Conservation (phyloP, 2,888 invertebrate species). For the Ophion ellenae region DNA sequence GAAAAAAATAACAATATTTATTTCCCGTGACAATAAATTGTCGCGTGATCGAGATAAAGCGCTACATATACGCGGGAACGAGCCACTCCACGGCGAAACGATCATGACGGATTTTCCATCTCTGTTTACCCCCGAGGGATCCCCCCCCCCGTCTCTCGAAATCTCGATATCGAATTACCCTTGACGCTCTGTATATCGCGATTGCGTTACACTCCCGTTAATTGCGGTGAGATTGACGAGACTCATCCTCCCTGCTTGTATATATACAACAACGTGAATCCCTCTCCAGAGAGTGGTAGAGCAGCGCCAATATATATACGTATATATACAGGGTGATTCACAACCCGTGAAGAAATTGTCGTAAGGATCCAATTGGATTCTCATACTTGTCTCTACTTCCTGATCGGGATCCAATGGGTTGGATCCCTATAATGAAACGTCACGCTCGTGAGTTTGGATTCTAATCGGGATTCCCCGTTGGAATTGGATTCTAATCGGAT, state of each 20-base stretch:
- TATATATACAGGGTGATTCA: not conserved
- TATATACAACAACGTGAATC: slow-evolving; percentile 18
- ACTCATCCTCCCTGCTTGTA: slow-evolving; percentile 39
- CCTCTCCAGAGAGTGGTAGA: slow-evolving; percentile 51
- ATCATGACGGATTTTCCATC: slow-evolving; percentile 25
- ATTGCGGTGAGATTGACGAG: slow-evolving; percentile 67
- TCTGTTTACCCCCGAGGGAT: slow-evolving; percentile 37
- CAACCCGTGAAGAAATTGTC: not conserved
- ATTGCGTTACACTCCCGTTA: slow-evolving; percentile 70
- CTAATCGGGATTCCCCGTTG: too few relatives aligned
- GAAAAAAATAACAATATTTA: not conserved
- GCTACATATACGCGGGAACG: not conserved
- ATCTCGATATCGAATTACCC: slow-evolving; percentile 69
- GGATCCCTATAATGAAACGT: too few relatives aligned
- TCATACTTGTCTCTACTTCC: too few relatives aligned
- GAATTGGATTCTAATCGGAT: too few relatives aligned
- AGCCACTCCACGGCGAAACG: slow-evolving; percentile 40
- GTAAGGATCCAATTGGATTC: too few relatives aligned
- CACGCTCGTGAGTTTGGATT: too few relatives aligned
- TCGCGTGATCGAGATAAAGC: slow-evolving; percentile 28
- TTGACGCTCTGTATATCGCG: slow-evolving; percentile 62
- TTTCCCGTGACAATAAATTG: slow-evolving; percentile 17
- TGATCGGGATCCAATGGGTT: too few relatives aligned
- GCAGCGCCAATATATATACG: slow-evolving; percentile 13
- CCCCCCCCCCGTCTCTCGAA: slow-evolving; percentile 30